Conservation (phyloP, 2,113 vertebrate genomes). For the Gallinago jamesoni region DNA sequence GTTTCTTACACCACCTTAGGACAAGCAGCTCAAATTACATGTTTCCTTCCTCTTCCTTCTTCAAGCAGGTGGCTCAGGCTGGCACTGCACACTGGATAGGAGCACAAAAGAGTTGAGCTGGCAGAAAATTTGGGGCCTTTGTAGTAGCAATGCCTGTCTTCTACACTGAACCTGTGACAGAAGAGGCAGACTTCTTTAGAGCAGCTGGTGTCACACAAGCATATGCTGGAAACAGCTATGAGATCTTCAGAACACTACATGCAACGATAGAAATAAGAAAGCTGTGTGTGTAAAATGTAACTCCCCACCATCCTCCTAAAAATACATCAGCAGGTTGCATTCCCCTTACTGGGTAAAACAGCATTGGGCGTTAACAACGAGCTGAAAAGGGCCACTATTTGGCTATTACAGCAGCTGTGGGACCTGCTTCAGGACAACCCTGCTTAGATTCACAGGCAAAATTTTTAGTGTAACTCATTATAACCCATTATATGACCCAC, state of each 20-base stretch:
- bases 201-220: neutral
- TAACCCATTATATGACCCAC: neutral
- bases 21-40: neutral
- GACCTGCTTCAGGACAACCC: neutral
- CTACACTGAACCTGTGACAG: neutral
- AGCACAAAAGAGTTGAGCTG: neutral
- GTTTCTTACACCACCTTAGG: neutral
- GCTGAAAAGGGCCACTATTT: neutral
- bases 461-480: neutral
- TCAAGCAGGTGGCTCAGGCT: neutral
- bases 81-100: neutral
- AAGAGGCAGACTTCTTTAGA: neutral
- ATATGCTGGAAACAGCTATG: neutral
- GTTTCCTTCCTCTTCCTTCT: neutral
- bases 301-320: neutral
- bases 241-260: neutral
- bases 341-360: neutral
- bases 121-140: neutral
- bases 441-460: neutral
- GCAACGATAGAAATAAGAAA: neutral
- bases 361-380: neutral
- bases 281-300: neutral
- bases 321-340: neutral
- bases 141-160: neutral
- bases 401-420: neutral